phyloP scores from a whole-genome alignment of 2,888 invertebrate species.

The Lycaena phlaeas region DNA sequence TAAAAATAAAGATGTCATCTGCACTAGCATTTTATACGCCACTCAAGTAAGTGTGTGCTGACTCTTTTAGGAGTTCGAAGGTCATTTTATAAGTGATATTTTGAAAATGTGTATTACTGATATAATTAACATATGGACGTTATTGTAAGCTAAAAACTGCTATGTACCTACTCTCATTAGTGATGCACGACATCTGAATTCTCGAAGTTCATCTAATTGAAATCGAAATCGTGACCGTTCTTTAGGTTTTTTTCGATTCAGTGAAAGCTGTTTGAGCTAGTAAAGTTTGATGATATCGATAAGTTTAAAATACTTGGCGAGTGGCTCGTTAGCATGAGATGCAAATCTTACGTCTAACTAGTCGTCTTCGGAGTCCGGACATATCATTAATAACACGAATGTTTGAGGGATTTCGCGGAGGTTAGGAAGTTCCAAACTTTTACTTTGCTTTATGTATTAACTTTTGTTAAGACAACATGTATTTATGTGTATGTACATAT shows the following conservation, averaged over 20 bases:
- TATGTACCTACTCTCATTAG: too few relatives aligned
- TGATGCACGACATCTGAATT: conserved; percentile 48
- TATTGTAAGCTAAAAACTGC: too few relatives aligned
- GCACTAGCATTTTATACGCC: too few relatives aligned
- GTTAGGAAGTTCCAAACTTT: background rate
- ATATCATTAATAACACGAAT: conserved; percentile 3
- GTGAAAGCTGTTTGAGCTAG: conserved; percentile 3
- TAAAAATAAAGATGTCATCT: too few relatives aligned
- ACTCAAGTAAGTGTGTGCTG: too few relatives aligned
- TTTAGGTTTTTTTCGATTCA: conserved; percentile 5
- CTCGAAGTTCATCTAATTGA: conserved; percentile 6
- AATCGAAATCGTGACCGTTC: conserved; percentile 8
- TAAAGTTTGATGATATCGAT: conserved; percentile 8
- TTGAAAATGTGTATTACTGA: too few relatives aligned
- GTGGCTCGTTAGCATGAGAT: conserved; percentile 4
- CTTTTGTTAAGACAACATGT: too few relatives aligned
- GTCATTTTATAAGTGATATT: too few relatives aligned
- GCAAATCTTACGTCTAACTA: conserved; percentile 1
- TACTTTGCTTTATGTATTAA: too few relatives aligned
- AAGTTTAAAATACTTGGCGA: conserved; percentile 5
- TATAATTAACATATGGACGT: too few relatives aligned
- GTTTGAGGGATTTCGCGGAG: background rate
- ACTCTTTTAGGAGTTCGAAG: too few relatives aligned
- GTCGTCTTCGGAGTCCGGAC: background rate
- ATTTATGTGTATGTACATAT: too few relatives aligned